phyloP scores from a whole-genome alignment of 2,797 vertebrate species.

The Momotus momota region DNA sequence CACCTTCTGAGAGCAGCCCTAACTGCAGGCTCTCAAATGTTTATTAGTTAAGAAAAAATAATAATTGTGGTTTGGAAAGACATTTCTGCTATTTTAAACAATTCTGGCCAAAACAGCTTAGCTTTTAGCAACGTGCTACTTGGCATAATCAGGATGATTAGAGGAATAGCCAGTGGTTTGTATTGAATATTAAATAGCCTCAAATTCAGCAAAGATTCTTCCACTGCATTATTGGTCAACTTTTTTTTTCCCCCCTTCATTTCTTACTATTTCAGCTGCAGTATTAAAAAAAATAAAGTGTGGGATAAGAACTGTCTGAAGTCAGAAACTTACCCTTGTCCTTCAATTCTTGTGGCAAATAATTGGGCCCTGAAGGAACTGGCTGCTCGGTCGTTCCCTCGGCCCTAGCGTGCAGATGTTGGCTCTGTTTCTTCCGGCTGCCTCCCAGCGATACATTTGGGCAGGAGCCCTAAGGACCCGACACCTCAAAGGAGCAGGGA shows the following conservation, averaged over 20 bases:
- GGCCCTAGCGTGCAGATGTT: not conserved
- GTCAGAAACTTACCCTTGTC: not conserved
- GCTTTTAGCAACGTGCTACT: not conserved
- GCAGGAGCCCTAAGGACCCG: constrained; percentile 51
- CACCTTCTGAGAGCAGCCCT: not conserved
- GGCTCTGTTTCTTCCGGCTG: not conserved
- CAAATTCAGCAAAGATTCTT: not conserved
- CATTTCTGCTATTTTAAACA: not conserved
- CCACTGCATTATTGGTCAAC: not conserved
- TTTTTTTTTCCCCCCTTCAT: not conserved
- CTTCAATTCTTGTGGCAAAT: constrained; percentile 44
- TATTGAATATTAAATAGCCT: not conserved
- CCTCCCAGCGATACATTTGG: constrained; percentile 32
- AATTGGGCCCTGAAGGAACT: constrained; percentile 72
- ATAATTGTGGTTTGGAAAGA: not conserved
- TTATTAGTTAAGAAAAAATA: not conserved
- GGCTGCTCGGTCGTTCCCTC: not conserved
- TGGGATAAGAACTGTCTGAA: constrained; percentile 34
- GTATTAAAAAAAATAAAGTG: constrained; percentile 24
- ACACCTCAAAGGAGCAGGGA: not conserved
- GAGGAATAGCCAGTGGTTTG: not conserved
- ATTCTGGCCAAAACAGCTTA: not conserved
- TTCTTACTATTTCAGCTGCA: not conserved
- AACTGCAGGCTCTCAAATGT: not conserved
- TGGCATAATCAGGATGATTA: constrained; percentile 11